phyloP scores from a whole-genome alignment of 2,888 invertebrate genomes.

The Lysandra bellargus region DNA sequence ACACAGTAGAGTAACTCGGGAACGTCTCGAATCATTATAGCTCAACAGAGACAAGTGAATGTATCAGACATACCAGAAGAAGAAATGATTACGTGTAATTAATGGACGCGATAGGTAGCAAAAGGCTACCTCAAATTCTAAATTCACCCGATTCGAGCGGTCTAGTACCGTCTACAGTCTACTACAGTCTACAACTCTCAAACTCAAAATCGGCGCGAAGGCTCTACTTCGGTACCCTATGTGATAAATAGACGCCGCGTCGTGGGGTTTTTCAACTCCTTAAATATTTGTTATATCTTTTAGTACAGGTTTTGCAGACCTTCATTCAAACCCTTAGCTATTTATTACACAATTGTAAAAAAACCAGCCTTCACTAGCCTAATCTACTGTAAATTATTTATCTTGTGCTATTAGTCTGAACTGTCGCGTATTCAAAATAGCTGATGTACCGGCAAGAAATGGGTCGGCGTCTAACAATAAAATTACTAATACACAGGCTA shows the following conservation, averaged over 20 bases:
- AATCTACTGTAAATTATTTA: not conserved
- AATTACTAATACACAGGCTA: constrained; percentile 23
- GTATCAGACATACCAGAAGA: no score
- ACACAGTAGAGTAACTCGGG: not conserved
- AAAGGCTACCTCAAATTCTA: no score
- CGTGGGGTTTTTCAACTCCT: no score
- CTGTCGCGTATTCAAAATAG: constrained; percentile 29
- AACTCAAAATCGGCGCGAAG: no score
- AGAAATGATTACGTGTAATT: no score
- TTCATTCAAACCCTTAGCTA: not conserved
- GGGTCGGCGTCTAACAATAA: constrained; percentile 35
- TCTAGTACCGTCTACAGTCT: no score
- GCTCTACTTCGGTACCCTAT: no score
- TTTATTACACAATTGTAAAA: not conserved
- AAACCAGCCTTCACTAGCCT: not conserved
- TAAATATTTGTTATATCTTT: no score
- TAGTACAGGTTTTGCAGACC: not conserved
- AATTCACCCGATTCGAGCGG: no score
- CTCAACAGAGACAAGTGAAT: not conserved
- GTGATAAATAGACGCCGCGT: no score
- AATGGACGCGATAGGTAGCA: no score
- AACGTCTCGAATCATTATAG: not conserved
- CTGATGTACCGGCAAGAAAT: constrained; percentile 29
- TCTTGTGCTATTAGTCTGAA: not conserved
- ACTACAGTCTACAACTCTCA: no score